These are phyloP conservation scores for Cyprinus carpio DNA, from an alignment of 2,113 vertebrate genomes.

Conservation along the genomic window DNA sequence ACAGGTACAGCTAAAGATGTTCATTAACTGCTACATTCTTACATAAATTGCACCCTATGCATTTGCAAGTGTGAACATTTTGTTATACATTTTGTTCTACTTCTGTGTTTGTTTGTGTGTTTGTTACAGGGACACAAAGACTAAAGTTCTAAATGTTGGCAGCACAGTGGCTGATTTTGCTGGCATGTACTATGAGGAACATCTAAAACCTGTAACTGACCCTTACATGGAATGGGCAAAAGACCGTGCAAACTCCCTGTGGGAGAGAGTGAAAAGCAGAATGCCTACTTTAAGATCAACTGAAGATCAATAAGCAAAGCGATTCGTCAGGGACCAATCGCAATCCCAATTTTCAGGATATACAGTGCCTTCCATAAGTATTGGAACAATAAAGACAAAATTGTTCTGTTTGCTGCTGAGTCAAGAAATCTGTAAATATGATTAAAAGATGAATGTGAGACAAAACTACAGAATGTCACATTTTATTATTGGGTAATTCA, in stretches of 20 bases:
- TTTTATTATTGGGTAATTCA: no score
- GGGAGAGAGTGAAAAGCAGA: conserved; percentile 56
- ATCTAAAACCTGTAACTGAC: conserved; percentile 62
- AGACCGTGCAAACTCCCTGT: conserved; percentile 37
- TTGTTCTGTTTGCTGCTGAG: no score
- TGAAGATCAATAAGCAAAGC: conserved; percentile 12
- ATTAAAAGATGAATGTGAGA: no score
- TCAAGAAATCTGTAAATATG: no score
- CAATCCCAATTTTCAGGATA: neutral
- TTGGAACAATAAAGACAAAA: no score
- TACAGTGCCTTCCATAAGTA: no score
- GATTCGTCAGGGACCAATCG: neutral
- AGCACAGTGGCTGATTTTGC: conserved; percentile 10
- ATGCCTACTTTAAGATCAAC: neutral
- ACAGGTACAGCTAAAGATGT: conserved; percentile 59
- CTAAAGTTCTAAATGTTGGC: conserved; percentile 43
- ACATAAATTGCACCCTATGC: neutral
- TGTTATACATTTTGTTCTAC: neutral
- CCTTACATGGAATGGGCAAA: conserved; percentile 66
- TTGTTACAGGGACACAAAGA: conserved; percentile 54
- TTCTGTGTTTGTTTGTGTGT: conserved; percentile 18
- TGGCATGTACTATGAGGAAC: conserved; percentile 69
- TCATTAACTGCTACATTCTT: neutral
- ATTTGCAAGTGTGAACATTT: neutral
- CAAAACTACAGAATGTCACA: no score